Conservation (phyloP, 2,888 invertebrate species). For the Pachliopta kotzebuea region DNA sequence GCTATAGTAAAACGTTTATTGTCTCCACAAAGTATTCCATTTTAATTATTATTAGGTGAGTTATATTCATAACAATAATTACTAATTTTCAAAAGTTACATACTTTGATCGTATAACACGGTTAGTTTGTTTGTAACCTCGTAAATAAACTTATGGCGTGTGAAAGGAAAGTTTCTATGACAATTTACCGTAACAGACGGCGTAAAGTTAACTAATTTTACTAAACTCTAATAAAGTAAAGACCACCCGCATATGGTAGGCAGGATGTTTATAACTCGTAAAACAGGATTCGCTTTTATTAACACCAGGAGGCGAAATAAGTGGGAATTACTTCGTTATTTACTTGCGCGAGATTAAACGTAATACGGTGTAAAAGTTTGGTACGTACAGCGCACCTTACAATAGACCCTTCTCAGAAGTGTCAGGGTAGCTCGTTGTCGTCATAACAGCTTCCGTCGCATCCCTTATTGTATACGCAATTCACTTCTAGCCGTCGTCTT, state of each 20-base stretch:
- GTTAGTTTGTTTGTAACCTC: conserved; percentile 9
- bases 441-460: conserved; percentile 61
- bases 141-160: conserved; percentile 16
- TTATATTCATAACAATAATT: conserved; percentile 2
- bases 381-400: conserved; percentile 28
- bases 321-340: conserved; percentile 27
- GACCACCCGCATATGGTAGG: conserved; percentile 27
- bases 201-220: conserved; percentile 29
- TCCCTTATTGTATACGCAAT: conserved; percentile 53
- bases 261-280: conserved; percentile 31
- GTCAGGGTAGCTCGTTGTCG: conserved; percentile 59
- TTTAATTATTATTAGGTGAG: neutral
- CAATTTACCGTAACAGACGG: conserved; percentile 23
- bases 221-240: conserved; percentile 30
- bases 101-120: conserved; percentile 1
- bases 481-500: conserved; percentile 28
- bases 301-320: conserved; percentile 28
- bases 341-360: conserved; percentile 23
- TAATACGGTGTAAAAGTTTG: conserved; percentile 21
- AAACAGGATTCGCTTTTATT: conserved; percentile 31
- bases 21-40: neutral
- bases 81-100: conserved; percentile 6
- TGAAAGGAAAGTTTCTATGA: conserved; percentile 18
- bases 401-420: conserved; percentile 54
- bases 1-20: too few species aligned